Evolutionary conservation across 2,888 invertebrate genomes (phyloP).

Genomic region (Drosophila robusta): DNA sequence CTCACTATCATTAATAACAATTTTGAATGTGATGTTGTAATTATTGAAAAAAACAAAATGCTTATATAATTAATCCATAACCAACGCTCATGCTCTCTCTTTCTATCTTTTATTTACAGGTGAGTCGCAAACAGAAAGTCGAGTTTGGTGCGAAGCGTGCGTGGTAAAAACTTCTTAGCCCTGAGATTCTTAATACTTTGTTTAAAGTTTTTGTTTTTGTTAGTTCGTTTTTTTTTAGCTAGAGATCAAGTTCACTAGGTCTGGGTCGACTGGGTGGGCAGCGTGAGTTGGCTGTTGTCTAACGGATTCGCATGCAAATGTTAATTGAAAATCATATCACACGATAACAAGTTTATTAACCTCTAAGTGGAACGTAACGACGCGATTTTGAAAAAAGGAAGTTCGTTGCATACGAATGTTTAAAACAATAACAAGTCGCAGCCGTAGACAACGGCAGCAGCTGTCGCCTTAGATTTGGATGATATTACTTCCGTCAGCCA

Average conservation of each 20-base stretch:
- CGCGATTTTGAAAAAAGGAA: constrained; percentile 32
- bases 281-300: constrained; percentile 28
- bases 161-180: constrained; percentile 55
- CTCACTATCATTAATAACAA: constrained; percentile 25
- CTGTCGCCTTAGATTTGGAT: constrained; percentile 1
- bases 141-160: constrained; percentile 1
- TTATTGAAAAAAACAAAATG: constrained; percentile 10
- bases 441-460: neutral
- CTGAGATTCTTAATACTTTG: constrained; percentile 46
- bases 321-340: constrained; percentile 51
- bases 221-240: neutral
- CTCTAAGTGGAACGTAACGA: constrained; percentile 70
- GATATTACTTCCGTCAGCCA: constrained; percentile 62
- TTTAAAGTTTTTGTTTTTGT: neutral
- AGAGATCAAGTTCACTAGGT: constrained; percentile 75
- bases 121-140: constrained; percentile 22
- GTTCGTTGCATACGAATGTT: constrained; percentile 10
- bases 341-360: constrained; percentile 74
- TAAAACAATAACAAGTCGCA: constrained; percentile 22
- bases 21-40: constrained; percentile 38
- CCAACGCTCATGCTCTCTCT: constrained; percentile 5
- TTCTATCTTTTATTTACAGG: constrained; percentile 29
- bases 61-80: constrained; percentile 14
- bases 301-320: constrained; percentile 62
- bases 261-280: constrained; percentile 66